Evolutionary conservation across 2,113 vertebrate genomes (phyloP).

Genomic region (Falcunculus frontatus): DNA sequence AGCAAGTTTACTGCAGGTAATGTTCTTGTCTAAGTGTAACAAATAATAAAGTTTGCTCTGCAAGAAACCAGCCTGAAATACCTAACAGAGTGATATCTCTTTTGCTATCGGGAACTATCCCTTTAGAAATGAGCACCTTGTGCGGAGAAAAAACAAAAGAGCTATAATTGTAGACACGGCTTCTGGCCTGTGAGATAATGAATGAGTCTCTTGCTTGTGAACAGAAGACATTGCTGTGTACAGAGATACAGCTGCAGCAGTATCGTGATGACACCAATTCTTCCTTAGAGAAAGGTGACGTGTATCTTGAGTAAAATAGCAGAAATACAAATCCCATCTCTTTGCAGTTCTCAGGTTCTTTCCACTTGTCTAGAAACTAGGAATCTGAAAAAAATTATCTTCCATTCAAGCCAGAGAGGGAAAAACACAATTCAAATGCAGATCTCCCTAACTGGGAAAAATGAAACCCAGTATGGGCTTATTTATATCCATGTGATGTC

Average conservation of each 20-base stretch:
- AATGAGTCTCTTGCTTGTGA: not conserved
- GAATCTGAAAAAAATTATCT: not conserved
- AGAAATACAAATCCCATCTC: not conserved
- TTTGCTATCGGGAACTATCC: not conserved
- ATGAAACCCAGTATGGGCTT: constrained; percentile 21
- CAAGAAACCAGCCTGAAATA: constrained; percentile 19
- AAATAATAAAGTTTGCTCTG: constrained; percentile 53
- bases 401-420: not conserved
- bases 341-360: not conserved
- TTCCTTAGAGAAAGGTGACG: constrained; percentile 10
- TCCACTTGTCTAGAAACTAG: not conserved
- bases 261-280: not conserved
- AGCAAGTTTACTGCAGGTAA: constrained; percentile 55
- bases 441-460: constrained; percentile 30
- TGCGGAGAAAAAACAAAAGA: not conserved
- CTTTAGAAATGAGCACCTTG: not conserved
- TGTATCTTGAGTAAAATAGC: not conserved
- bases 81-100: constrained; percentile 18
- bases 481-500: constrained; percentile 4
- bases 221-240: not conserved
- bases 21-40: constrained; percentile 60
- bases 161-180: not conserved
- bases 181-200: not conserved
- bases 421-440: constrained; percentile 28
- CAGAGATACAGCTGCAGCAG: not conserved